Conservation (phyloP, 2,888 invertebrate species). For the Leptopilina myrica region DNA sequence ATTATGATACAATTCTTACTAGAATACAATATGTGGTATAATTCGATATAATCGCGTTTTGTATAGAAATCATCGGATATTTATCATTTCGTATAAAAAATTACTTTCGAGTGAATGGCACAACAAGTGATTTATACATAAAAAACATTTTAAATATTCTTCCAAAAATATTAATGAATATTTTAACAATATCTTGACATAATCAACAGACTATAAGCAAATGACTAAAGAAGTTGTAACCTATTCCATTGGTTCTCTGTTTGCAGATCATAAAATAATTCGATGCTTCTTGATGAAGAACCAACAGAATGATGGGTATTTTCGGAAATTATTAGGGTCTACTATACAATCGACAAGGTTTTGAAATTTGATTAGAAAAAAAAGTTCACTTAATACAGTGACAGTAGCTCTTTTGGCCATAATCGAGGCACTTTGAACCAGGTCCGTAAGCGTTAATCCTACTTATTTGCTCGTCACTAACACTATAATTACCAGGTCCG, state of each 20-base stretch:
- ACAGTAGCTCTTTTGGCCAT: constrained; percentile 71
- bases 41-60: too few species aligned
- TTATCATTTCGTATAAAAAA: neutral
- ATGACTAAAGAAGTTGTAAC: too few species aligned
- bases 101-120: constrained; percentile 4
- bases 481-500: constrained; percentile 66
- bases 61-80: neutral
- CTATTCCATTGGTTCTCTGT: too few species aligned
- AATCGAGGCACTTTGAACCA: constrained; percentile 68
- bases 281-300: too few species aligned
- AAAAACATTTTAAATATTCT: neutral
- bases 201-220: too few species aligned
- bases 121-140: neutral
- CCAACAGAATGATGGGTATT: too few species aligned
- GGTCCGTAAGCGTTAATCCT: constrained; percentile 69
- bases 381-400: constrained; percentile 62
- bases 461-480: constrained; percentile 70
- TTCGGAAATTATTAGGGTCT: too few species aligned
- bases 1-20: neutral
- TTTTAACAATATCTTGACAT: neutral
- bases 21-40: too few species aligned
- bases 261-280: too few species aligned
- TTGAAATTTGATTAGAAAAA: too few species aligned
- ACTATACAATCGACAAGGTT: too few species aligned
- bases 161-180: neutral